These are phyloP conservation scores for Scaptomyza flava DNA, from an alignment of 2,888 invertebrate species.

Conservation along the genomic window DNA sequence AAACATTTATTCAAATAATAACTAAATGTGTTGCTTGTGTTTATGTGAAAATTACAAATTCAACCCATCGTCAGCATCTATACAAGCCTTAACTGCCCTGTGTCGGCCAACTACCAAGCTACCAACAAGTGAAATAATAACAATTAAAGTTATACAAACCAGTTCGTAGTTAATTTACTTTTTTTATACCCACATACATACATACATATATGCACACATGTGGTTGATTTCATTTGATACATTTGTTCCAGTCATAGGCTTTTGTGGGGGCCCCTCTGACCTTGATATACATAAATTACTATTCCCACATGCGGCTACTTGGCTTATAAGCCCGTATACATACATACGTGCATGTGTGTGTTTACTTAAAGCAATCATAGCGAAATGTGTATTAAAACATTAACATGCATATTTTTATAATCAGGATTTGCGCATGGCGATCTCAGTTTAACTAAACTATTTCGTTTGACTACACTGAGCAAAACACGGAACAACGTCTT, in stretches of 20 bases:
- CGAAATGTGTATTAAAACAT: conserved; percentile 49
- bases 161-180: conserved; percentile 60
- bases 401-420: conserved; percentile 48
- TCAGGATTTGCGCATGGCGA: conserved; percentile 30
- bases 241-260: conserved; percentile 64
- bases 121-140: conserved; percentile 64
- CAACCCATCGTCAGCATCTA: conserved; percentile 22
- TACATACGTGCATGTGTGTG: not conserved
- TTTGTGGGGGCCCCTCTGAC: conserved; percentile 69
- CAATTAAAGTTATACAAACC: conserved; percentile 77
- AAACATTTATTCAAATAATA: conserved; percentile 47
- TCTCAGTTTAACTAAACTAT: conserved; percentile 22
- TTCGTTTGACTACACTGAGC: conserved; percentile 17
- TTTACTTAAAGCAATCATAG: conserved; percentile 51
- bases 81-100: conserved; percentile 47
- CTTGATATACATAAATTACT: conserved; percentile 74
- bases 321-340: conserved; percentile 13
- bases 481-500: not conserved
- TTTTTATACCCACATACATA: conserved; percentile 39
- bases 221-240: conserved; percentile 58
- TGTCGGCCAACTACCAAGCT: conserved; percentile 20
- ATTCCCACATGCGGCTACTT: conserved; percentile 45
- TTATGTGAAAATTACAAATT: conserved; percentile 40
- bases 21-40: conserved; percentile 13
- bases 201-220: conserved; percentile 1